These are phyloP conservation scores for Lathamus discolor DNA, from an alignment of 2,113 vertebrate genomes.

Conservation along the genomic window DNA sequence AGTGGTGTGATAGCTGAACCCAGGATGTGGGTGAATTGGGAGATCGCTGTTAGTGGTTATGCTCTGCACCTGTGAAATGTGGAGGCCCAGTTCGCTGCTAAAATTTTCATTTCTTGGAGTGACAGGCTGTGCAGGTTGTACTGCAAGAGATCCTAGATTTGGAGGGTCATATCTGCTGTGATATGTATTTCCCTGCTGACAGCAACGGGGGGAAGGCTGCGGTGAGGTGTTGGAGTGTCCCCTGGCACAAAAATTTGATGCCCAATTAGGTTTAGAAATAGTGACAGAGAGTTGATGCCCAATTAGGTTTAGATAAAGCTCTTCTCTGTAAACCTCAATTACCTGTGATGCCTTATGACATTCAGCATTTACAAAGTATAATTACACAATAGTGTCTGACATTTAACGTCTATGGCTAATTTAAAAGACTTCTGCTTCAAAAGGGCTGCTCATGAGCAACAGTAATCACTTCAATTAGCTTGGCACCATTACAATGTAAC, in stretches of 20 bases:
- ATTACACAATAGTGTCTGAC: slow-evolving; percentile 89
- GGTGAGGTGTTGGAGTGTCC: slow-evolving; percentile 68
- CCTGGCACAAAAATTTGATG: slow-evolving; percentile 79
- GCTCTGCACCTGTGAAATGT: accelerated
- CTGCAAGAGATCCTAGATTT: neutral
- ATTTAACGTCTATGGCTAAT: slow-evolving; percentile 86
- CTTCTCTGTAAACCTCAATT: slow-evolving; percentile 87
- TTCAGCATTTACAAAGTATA: slow-evolving; percentile 87
- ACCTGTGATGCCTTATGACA: slow-evolving; percentile 88
- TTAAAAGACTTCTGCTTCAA: slow-evolving; percentile 85
- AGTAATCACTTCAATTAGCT: slow-evolving; percentile 89
- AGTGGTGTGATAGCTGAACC: neutral
- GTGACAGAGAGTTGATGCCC: slow-evolving; percentile 85
- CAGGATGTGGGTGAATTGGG: neutral
- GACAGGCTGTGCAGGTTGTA: neutral
- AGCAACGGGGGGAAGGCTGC: slow-evolving; percentile 3
- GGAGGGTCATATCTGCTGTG: slow-evolving; percentile 23
- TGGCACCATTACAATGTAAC: slow-evolving; percentile 89
- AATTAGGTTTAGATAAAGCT: slow-evolving; percentile 87
- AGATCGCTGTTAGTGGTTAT: neutral
- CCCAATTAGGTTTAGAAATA: slow-evolving; percentile 84
- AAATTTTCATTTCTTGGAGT: neutral
- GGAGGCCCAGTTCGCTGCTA: neutral
- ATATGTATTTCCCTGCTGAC: slow-evolving; percentile 10
- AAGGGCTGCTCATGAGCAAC: slow-evolving; percentile 84